phyloP scores from a whole-genome alignment of 2,797 vertebrate species.

The Rhodeus uyekii region DNA sequence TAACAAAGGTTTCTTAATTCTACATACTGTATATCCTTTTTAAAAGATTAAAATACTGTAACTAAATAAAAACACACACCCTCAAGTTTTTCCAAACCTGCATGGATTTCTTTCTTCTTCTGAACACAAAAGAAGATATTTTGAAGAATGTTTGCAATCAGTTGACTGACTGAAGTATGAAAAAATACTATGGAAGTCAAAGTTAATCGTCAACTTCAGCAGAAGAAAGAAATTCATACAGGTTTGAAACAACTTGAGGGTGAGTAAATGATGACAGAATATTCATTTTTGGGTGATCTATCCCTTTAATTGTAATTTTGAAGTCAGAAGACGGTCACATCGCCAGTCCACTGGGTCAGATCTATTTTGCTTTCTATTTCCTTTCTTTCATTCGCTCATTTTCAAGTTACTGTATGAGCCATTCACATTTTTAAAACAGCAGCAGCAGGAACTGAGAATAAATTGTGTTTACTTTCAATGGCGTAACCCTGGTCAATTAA shows the following conservation, averaged over 20 bases:
- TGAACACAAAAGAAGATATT: too few relatives aligned
- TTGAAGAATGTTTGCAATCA: too few relatives aligned
- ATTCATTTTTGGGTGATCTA: too few relatives aligned
- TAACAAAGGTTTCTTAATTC: not conserved
- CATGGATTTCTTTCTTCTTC: too few relatives aligned
- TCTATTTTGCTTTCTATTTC: conserved; percentile 12
- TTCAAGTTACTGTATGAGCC: not conserved
- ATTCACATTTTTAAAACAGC: not conserved
- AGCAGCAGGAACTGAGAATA: not conserved
- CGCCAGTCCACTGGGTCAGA: not conserved
- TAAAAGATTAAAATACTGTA: not conserved
- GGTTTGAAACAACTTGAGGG: too few relatives aligned
- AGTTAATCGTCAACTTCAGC: too few relatives aligned
- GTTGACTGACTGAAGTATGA: too few relatives aligned
- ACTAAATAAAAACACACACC: conserved; percentile 1
- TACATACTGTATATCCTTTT: not conserved
- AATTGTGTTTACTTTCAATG: not conserved
- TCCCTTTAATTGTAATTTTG: too few relatives aligned
- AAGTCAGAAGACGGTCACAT: conserved; percentile 35
- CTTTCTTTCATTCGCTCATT: not conserved
- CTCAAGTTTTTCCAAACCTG: too few relatives aligned
- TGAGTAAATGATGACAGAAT: too few relatives aligned
- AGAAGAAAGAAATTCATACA: too few relatives aligned
- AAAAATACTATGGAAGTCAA: too few relatives aligned
- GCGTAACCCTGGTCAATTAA: not conserved